Evolutionary conservation across 2,888 invertebrate genomes (phyloP), one percentile per base, ranked within the genome.

Genomic region (Nudaria mundana): DNA sequence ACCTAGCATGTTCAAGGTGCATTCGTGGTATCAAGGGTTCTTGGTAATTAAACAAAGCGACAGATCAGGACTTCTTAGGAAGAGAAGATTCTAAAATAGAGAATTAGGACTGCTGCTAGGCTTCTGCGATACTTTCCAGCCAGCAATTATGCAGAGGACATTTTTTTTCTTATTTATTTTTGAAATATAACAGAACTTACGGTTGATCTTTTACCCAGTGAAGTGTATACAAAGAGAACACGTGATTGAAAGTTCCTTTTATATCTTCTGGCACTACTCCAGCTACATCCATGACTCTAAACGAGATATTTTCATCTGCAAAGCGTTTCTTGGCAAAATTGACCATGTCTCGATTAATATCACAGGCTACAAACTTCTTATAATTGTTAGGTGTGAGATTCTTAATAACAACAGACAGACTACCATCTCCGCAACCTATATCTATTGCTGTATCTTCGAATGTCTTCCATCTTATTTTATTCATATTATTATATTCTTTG

Each of bases 351-450:
- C 89, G 81, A 5, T 94, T 94, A 32, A 94, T 81, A 63, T 95
- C 95, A 2, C 91, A 89, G 1, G 93, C 95, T 37, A 91, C 71
- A 3, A 93, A 54, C 39, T 76, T 74, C 0, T 66, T 71, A 22
- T 90, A 89, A 4, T 82, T 79, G 4, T 69, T 60, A 0, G 93
- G 92, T 34, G 95, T 60, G 43, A 89, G 76, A 0, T 92, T 92
- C 43, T 92, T 76, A 34, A 95, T 75, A 28, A 69, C 53, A 12
- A 92, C 90, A 0, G 57, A 54, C 8, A 94, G 92, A 60, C 92
- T 91, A 0, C 94, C 94, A 16, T 93, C 92, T 0, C 94, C 95
- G 41, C 93, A 93, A 0, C 95, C 95, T 11, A 95, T 87, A 58
- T 48, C 55, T 18, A 93, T 60, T n/a, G 92, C 66, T 3, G 72